Percentiles rank a stretch among this genome's conserved stretches.
Evolutionary conservation across 2,888 invertebrate genomes (phyloP).

Genomic region (Drosophila testacea): DNA sequence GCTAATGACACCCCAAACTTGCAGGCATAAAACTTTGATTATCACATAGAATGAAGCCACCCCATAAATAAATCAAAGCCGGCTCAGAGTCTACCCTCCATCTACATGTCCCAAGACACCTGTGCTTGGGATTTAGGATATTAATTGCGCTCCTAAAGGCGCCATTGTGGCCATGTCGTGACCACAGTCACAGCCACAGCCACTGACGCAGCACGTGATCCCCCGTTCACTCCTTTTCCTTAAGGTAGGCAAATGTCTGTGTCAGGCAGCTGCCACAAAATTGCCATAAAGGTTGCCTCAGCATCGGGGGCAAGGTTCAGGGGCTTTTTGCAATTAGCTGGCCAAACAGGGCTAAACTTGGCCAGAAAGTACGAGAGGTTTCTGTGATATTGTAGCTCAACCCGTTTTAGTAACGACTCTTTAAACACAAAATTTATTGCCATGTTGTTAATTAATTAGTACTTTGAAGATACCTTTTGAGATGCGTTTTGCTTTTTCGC

Average conservation of each 20-base stretch:
- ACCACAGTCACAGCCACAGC: slow-evolving; percentile 7
- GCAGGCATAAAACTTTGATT: slow-evolving; percentile 72
- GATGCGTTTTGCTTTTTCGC: slow-evolving; percentile 9
- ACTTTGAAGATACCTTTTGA: slow-evolving; percentile 45
- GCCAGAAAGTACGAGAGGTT: neutral
- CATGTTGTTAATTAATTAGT: slow-evolving; percentile 70
- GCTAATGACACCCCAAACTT: slow-evolving; percentile 58
- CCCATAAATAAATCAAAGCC: slow-evolving; percentile 72
- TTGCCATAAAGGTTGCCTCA: slow-evolving; percentile 16
- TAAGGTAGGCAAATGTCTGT: slow-evolving; percentile 8
- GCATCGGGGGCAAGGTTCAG: neutral
- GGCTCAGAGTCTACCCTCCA: neutral
- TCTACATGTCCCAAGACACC: neutral
- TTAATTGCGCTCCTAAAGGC: slow-evolving; percentile 72
- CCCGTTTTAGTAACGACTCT: slow-evolving; percentile 28
- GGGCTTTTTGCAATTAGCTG: slow-evolving; percentile 59
- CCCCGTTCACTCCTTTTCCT: neutral
- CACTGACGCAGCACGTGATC: slow-evolving; percentile 46
- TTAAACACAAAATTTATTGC: slow-evolving; percentile 48
- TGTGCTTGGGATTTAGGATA: slow-evolving; percentile 49
- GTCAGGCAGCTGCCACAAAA: slow-evolving; percentile 48
- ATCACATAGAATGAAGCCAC: slow-evolving; percentile 29
- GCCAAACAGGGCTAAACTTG: slow-evolving; percentile 41
- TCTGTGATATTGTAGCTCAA: slow-evolving; percentile 15
- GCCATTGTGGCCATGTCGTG: slow-evolving; percentile 40